Evolutionary conservation across 1,140 invertebrate genomes (phyloP).

Genomic region (Leucophenga varia): DNA sequence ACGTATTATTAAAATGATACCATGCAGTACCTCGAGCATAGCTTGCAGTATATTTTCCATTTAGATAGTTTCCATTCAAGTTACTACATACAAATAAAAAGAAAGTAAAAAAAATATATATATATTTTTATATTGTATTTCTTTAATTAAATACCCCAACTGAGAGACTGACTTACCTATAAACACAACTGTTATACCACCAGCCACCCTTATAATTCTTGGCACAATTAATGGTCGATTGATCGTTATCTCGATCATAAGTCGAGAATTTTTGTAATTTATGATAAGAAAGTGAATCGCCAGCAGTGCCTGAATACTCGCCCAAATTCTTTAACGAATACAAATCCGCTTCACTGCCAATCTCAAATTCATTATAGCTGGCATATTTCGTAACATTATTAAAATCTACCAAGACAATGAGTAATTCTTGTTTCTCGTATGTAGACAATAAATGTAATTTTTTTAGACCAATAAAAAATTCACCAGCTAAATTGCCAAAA

Average conservation of each 20-base stretch:
- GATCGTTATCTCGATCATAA: conserved; percentile 69
- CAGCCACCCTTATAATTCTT: conserved; percentile 62
- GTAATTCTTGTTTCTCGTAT: conserved; percentile 61
- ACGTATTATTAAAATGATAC: too few relatives aligned
- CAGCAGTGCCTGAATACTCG: conserved; percentile 65
- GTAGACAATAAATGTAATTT: conserved; percentile 60
- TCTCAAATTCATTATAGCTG: conserved; percentile 63
- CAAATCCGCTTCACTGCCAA: conserved; percentile 63
- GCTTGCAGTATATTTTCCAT: too few relatives aligned
- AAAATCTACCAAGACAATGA: conserved; percentile 65
- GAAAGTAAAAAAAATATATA: background rate
- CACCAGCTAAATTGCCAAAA: conserved; percentile 64
- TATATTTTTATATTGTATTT: background rate
- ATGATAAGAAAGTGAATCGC: conserved; percentile 67
- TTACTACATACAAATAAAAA: conserved; percentile 54
- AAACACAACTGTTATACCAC: conserved; percentile 60
- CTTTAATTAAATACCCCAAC: too few relatives aligned
- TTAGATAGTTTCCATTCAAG: conserved; percentile 60
- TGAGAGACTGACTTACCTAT: conserved; percentile 8
- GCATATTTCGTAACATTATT: conserved; percentile 60
- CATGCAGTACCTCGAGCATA: too few relatives aligned
- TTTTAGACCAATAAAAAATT: conserved; percentile 64
- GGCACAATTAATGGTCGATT: conserved; percentile 67
- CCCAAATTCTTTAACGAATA: conserved; percentile 65
- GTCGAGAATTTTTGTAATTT: conserved; percentile 70